Percentiles rank a stretch among this genome's conserved stretches.
These are phyloP conservation scores for Cepaea nemoralis DNA, from an alignment of 1,140 invertebrate genomes.

Conservation along the genomic window DNA sequence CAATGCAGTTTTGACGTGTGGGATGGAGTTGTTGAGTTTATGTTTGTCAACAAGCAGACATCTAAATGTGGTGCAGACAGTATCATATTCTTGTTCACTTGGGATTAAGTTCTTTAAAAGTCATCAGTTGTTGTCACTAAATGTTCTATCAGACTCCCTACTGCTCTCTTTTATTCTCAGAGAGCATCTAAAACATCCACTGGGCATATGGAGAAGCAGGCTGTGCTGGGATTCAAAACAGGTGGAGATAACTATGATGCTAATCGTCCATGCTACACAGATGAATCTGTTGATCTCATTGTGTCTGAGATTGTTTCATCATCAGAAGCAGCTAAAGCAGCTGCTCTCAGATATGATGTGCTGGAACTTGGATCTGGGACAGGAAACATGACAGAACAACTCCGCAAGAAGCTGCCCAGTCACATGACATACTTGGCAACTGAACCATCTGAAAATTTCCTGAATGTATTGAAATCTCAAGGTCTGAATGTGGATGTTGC, in stretches of 20 bases:
- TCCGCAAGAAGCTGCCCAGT: constrained; percentile 31
- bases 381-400: constrained; percentile 42
- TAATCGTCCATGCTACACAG: constrained; percentile 28
- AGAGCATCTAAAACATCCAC: background rate
- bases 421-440: constrained; percentile 36
- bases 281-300: constrained; percentile 27
- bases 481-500: constrained; percentile 24
- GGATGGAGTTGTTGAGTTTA: background rate
- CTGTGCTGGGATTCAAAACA: background rate
- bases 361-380: constrained; percentile 50
- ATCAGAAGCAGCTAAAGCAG: background rate
- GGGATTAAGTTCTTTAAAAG: background rate
- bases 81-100: too few relatives aligned
- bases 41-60: background rate
- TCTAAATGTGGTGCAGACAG: background rate
- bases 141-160: background rate
- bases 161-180: constrained; percentile 2
- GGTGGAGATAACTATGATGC: constrained; percentile 30
- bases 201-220: background rate
- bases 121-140: background rate
- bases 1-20: too few relatives aligned
- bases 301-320: background rate
- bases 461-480: constrained; percentile 35
- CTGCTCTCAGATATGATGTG: constrained; percentile 15
- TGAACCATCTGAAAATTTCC: constrained; percentile 43